Evolutionary conservation across 2,113 vertebrate genomes (phyloP), one percentile per base, ranked within the genome.

Genomic region (Galemys pyrenaicus): DNA sequence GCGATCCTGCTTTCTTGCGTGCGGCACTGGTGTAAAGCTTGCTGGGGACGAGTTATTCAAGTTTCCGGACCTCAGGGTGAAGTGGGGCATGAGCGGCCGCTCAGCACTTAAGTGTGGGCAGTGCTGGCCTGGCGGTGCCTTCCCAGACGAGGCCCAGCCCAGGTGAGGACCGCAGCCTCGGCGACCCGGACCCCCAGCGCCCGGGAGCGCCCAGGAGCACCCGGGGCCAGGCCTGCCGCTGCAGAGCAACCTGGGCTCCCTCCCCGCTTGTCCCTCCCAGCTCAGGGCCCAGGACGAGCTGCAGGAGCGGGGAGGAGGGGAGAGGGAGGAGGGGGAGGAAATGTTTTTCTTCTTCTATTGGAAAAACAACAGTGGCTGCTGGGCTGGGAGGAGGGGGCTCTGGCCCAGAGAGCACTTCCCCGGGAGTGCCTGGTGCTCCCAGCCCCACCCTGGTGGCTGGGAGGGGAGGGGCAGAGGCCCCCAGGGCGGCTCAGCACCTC

Each of bases 351-450:
- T 97, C 87, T 96, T 90, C 87, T 81, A 74, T 81, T 93, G 95
- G 95, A 97, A 97, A 97, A 97, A 95, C 77, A 97, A 95, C 96
- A 96, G 71, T 32, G 84, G 87, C 65, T 68, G 77, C 92, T 49
- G 74, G 1, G 17, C 39, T 10, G 71, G 81, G 81, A 71, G 80
- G 73, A 68, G 64, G 90, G 64, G 54, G 46, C 78, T 71, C 28
- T 26, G 71, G 41, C 46, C 85, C 24, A 0, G 30, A 32, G n/a
- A 87, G 32, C 0, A 10, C 58, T 70, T 68, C 74, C 82, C 62
- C 54, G 96, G 94, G 94, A 97, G 20, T 28, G 17, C n/a, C n/a
- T n/a, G n/a, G n/a, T 20, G 44, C 68, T 41, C 28, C 0, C 0
- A 20, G 49, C 0, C 7, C 67, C 44, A 5, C 44, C 9, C n/a